phyloP scores from a whole-genome alignment of 2,888 invertebrate species.

The Eulithis testata region DNA sequence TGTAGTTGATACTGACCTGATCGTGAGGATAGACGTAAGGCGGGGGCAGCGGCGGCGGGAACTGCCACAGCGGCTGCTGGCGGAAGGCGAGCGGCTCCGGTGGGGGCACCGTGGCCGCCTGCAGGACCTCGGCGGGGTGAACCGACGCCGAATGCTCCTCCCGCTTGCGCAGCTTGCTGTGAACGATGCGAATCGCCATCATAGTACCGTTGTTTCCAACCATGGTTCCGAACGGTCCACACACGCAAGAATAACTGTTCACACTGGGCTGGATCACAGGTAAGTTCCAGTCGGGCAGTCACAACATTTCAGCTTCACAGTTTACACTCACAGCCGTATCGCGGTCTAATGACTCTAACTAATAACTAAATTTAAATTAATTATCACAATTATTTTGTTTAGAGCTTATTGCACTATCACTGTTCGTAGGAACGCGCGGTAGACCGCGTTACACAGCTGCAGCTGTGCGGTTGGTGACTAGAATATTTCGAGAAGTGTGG shows the following conservation, averaged over 20 bases:
- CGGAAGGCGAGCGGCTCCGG: constrained; percentile 86
- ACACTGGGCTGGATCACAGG: constrained; percentile 81
- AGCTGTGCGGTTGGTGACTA: constrained; percentile 83
- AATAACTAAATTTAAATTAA: constrained; percentile 81
- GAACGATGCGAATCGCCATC: constrained; percentile 95
- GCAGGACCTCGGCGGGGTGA: constrained; percentile 88
- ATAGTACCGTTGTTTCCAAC: constrained; percentile 94
- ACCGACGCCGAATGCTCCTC: constrained; percentile 90
- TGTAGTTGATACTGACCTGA: constrained; percentile 86
- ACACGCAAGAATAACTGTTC: constrained; percentile 77
- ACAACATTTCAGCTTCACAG: constrained; percentile 80
- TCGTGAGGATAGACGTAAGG: constrained; percentile 91
- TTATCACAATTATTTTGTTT: constrained; percentile 81
- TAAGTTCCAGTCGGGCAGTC: constrained; percentile 83
- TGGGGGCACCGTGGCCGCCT: constrained; percentile 78
- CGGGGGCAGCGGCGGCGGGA: constrained; percentile 91
- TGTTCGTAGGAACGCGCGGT: constrained; percentile 83
- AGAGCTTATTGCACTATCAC: constrained; percentile 84
- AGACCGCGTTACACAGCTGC: constrained; percentile 79
- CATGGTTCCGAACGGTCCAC: constrained; percentile 85
- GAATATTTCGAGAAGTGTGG: constrained; percentile 80
- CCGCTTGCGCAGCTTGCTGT: constrained; percentile 94
- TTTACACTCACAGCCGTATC: constrained; percentile 82
- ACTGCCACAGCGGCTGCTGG: constrained; percentile 92
- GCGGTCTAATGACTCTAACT: constrained; percentile 74